A percentile compares a stretch with the other conserved stretches of the same genome.
phyloP scores from a whole-genome alignment of 2,888 invertebrate genomes.

The Apamea sordens region DNA sequence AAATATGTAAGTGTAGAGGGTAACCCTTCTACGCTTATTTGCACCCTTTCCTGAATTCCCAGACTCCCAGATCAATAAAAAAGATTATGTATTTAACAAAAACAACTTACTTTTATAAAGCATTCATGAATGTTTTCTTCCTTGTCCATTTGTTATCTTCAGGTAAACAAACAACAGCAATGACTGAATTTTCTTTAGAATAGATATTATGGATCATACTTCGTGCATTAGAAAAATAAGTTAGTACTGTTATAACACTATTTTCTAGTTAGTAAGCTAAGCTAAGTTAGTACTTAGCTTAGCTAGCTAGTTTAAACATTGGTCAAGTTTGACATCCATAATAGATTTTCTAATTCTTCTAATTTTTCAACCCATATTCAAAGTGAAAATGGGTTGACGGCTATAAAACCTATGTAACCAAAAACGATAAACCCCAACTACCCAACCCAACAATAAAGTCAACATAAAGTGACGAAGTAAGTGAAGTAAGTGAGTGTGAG shows the following conservation, averaged over 20 bases:
- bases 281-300: no score
- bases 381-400: no score
- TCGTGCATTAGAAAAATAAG: not conserved
- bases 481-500: no score
- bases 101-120: constrained; percentile 8
- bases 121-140: not conserved
- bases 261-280: no score
- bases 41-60: constrained; percentile 9
- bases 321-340: no score
- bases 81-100: constrained; percentile 12
- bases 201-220: no score
- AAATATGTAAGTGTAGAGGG: not conserved
- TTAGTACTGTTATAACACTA: no score
- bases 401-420: not conserved
- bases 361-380: not conserved
- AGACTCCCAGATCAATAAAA: constrained; percentile 17
- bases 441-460: no score
- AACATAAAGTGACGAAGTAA: no score
- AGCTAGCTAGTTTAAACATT: no score
- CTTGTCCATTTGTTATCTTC: not conserved
- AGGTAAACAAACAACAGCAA: not conserved
- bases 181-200: not conserved
- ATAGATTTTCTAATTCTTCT: no score
- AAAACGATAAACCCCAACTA: no score
- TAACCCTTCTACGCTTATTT: not conserved